Percentiles rank a stretch among this genome's conserved stretches.
These are phyloP conservation scores for Callinectes sapidus DNA, from an alignment of 2,888 invertebrate genomes.

Conservation along the genomic window DNA sequence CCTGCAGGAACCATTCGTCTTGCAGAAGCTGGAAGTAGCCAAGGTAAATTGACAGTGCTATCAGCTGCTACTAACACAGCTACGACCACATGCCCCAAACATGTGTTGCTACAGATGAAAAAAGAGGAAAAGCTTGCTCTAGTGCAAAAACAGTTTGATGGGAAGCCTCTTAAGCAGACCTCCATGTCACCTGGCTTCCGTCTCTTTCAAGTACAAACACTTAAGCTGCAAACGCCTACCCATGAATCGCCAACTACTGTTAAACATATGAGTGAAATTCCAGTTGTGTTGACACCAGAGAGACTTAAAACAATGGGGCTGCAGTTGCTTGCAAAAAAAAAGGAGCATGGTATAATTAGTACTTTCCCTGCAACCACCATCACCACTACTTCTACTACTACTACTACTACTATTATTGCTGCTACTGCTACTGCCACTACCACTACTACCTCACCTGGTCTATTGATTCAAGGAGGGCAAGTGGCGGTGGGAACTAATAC, in stretches of 20 bases:
- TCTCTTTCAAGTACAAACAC: background rate
- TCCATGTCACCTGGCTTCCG: background rate
- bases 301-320: slow-evolving; percentile 42
- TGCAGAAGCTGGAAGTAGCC: background rate
- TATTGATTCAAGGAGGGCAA: background rate
- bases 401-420: background rate
- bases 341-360: background rate
- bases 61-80: background rate
- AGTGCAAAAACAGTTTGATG: background rate
- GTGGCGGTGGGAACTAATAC: background rate
- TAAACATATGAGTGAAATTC: background rate
- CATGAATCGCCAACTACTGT: background rate
- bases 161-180: background rate
- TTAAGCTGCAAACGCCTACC: background rate
- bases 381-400: slow-evolving; percentile 5
- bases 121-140: background rate
- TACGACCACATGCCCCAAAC: background rate
- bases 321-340: slow-evolving; percentile 31
- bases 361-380: background rate
- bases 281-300: slow-evolving; percentile 43
- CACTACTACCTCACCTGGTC: background rate
- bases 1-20: background rate
- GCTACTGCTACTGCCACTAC: slow-evolving; percentile 8
- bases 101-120: background rate
- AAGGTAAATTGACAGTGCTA: background rate